Conservation (phyloP, 1,140 invertebrate species). For the Agraylea sexmaculata region DNA sequence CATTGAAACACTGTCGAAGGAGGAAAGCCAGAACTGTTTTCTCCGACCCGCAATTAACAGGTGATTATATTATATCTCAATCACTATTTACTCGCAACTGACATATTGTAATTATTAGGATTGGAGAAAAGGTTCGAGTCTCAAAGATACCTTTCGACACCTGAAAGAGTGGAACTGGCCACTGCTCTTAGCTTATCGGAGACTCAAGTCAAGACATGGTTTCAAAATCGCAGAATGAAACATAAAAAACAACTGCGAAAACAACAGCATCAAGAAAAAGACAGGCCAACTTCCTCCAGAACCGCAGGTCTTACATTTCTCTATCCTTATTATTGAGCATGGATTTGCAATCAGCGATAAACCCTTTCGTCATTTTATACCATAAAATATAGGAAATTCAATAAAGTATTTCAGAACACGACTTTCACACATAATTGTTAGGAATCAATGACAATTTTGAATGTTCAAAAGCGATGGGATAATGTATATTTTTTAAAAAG, state of each 20-base stretch:
- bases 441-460: too few species aligned
- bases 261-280: constrained; percentile 30
- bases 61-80: constrained; percentile 21
- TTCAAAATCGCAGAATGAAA: constrained; percentile 95
- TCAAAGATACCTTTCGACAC: constrained; percentile 93
- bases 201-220: constrained; percentile 98
- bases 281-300: too few species aligned
- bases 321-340: too few species aligned
- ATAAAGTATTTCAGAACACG: too few species aligned
- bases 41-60: constrained; percentile 88
- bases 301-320: too few species aligned
- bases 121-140: constrained; percentile 91
- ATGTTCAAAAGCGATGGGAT: too few species aligned
- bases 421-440: too few species aligned
- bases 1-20: constrained; percentile 79
- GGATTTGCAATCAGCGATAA: too few species aligned
- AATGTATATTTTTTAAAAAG: too few species aligned
- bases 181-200: constrained; percentile 85
- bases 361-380: too few species aligned
- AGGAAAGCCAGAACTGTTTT: constrained; percentile 95
- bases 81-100: too few species aligned
- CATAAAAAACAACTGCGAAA: constrained; percentile 87
- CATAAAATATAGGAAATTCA: too few species aligned
- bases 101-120: constrained; percentile 37
- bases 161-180: constrained; percentile 90